Evolutionary conservation across 1,140 invertebrate species (phyloP).

Genomic region (Caenorhabditis briggsae): DNA sequence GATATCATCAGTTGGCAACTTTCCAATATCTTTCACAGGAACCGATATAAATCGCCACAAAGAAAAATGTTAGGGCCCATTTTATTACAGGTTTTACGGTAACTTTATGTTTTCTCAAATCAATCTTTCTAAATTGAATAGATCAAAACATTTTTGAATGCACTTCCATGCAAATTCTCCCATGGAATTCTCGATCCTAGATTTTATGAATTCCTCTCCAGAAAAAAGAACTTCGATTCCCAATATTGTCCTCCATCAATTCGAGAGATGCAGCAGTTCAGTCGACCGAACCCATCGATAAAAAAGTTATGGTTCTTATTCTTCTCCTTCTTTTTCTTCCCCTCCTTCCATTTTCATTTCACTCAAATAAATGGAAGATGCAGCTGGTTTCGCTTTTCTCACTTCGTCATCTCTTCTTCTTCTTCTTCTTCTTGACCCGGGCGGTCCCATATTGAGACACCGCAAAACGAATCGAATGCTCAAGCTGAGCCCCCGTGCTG

Average conservation of each 20-base stretch:
- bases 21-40: too few species aligned
- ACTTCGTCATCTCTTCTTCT: not conserved
- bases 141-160: too few species aligned
- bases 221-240: not conserved
- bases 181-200: too few species aligned
- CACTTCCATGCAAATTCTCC: too few species aligned
- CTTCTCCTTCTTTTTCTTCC: not conserved
- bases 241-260: not conserved
- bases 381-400: slow-evolving; percentile 1
- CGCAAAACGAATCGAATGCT: not conserved
- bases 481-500: slow-evolving; percentile 10
- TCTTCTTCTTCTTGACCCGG: not conserved
- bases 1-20: too few species aligned
- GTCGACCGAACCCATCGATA: not conserved
- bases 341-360: not conserved
- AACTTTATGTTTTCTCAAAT: too few species aligned
- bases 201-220: not conserved
- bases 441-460: slow-evolving; percentile 4
- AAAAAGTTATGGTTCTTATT: slow-evolving; percentile 16
- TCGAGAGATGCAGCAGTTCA: not conserved
- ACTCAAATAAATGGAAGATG: slow-evolving; percentile 10
- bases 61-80: too few species aligned
- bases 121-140: too few species aligned
- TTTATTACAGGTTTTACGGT: too few species aligned
- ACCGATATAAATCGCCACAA: too few species aligned